Conservation (phyloP, 1,140 invertebrate genomes). For the Penaeus japonicus region DNA sequence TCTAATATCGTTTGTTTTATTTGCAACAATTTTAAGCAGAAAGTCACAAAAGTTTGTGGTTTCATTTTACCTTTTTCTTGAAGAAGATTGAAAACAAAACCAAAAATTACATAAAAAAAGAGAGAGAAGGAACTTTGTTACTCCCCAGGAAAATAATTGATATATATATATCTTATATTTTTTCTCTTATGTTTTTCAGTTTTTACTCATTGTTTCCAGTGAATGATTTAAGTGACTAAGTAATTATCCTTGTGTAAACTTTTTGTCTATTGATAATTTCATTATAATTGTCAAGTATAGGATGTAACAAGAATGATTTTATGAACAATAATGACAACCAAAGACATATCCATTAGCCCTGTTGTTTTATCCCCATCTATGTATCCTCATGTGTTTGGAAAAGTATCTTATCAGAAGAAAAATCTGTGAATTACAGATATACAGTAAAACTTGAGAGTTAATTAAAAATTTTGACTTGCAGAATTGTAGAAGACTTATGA, state of each 20-base stretch:
- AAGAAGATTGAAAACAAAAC: not conserved
- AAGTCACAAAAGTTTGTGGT: slow-evolving; percentile 57
- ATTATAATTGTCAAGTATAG: slow-evolving; percentile 47
- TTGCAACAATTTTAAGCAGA: slow-evolving; percentile 59
- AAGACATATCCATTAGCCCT: slow-evolving; percentile 46
- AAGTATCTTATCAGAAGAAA: too few relatives aligned
- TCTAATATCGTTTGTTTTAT: slow-evolving; percentile 58
- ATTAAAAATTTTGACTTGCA: too few relatives aligned
- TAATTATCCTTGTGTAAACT: slow-evolving; percentile 20
- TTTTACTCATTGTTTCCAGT: slow-evolving; percentile 23
- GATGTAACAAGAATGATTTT: slow-evolving; percentile 47
- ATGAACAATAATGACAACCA: slow-evolving; percentile 52
- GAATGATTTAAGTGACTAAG: not conserved
- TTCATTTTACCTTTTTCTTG: slow-evolving; percentile 49
- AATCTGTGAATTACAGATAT: too few relatives aligned
- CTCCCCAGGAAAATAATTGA: too few relatives aligned
- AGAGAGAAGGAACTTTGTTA: not conserved
- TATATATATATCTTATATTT: not conserved
- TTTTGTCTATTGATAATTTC: slow-evolving; percentile 26
- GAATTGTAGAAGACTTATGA: too few relatives aligned
- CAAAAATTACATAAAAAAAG: not conserved
- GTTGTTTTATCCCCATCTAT: slow-evolving; percentile 36
- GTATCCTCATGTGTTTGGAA: too few relatives aligned
- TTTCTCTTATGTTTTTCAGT: not conserved
- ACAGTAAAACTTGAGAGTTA: too few relatives aligned